A percentile compares a stretch with the other conserved stretches of the same genome.
Evolutionary conservation across 2,113 vertebrate species (phyloP).

Genomic region (Sigmodon hispidus): DNA sequence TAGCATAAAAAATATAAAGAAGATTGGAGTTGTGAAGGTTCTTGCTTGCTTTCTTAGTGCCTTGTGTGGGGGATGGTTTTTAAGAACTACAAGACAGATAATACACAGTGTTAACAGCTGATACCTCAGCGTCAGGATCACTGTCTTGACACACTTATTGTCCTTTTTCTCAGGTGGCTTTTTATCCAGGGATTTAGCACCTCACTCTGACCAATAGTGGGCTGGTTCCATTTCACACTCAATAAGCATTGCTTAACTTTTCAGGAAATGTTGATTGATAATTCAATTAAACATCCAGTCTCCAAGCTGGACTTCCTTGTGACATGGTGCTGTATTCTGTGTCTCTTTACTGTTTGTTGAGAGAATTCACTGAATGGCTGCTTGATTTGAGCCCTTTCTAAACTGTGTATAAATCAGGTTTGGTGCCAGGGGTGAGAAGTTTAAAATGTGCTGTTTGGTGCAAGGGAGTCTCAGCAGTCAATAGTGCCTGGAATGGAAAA

Average conservation of each 20-base stretch:
- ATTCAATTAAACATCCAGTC: neutral
- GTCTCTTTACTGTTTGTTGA: slow-evolving; percentile 7
- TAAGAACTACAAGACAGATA: neutral
- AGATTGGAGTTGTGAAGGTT: neutral
- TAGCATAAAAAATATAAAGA: neutral
- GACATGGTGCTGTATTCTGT: neutral
- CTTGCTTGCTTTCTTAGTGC: neutral
- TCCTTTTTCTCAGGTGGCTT: neutral
- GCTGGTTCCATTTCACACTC: neutral
- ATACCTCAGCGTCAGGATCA: neutral
- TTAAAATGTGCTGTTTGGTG: neutral
- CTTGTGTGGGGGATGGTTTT: neutral
- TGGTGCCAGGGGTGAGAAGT: neutral
- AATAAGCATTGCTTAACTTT: neutral
- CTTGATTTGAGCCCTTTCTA: neutral
- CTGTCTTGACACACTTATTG: neutral
- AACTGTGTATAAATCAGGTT: neutral
- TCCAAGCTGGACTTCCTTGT: neutral
- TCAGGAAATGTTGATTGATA: neutral
- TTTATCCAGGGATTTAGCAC: neutral
- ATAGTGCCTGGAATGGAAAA: neutral
- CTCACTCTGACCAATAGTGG: neutral
- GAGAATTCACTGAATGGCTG: slow-evolving; percentile 26
- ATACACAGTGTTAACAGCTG: neutral
- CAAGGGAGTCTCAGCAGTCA: neutral